Evolutionary conservation across 2,888 invertebrate genomes (phyloP), one percentile per base, ranked within the genome.

Genomic region (Rhaphigaster nebulosa): DNA sequence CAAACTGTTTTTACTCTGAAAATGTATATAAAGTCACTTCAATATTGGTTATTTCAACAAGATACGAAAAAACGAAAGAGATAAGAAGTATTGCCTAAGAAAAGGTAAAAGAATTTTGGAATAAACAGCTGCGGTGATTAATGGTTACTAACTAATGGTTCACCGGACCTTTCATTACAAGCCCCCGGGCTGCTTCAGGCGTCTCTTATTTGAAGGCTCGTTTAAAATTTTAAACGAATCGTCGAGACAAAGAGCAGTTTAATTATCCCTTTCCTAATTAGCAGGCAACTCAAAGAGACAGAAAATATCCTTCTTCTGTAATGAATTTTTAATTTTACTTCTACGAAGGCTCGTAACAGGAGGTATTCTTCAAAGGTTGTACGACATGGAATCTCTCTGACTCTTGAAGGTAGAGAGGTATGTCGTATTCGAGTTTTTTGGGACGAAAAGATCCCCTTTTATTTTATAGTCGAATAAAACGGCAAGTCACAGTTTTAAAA

Each of bases 181-280:
- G 13, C 13, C 13, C 45, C 18, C 1, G 45, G 84, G 84, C 84
- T 84, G 45, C 84, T 84, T 84, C 84, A 50, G 45, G 45, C 84
- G 6, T 15, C 84, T 84, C 84, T 84, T 84, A 84, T 84, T 84
- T 84, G 84, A 45, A 41, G 84, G 84, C 45, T n/a, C 45, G 84
- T 84, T 84, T 84, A 84, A 84, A 76, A 45, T 84, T 84, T 84
- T 84, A 50, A 84, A 84, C 84, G 84, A 84, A 84, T 84, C 45
- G n/a, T 84, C 84, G 45, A 38, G 45, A 84, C 84, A 76, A 76
- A 76, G 70, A 76, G 70, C 34, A 76, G 70, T 76, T 76, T 76
- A 76, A 76, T 76, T 76, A 76, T 76, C 70, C 70, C 70, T 34
- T 76, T 76, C 70, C 70, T 76, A 76, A 76, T 76, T 76, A 76